phyloP scores from a whole-genome alignment of 1,140 invertebrate genomes.

The Bombus sylvicola region DNA sequence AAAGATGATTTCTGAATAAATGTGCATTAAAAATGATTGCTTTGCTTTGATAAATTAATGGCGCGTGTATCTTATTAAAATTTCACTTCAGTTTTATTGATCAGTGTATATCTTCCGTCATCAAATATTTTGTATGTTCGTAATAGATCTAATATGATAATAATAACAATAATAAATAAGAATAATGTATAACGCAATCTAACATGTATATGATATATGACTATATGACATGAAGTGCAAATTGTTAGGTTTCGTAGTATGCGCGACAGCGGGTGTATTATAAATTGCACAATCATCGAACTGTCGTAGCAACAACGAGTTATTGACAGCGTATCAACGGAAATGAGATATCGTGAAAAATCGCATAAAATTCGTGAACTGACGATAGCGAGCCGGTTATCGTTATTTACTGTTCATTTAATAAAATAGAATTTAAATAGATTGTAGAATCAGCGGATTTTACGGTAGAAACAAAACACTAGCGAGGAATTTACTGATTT shows the following conservation, averaged over 20 bases:
- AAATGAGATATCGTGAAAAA: constrained; percentile 1
- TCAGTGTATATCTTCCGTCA: neutral
- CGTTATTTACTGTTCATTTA: constrained; percentile 3
- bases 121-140: neutral
- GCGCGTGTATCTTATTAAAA: neutral
- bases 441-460: neutral
- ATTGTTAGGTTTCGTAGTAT: neutral
- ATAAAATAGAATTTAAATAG: neutral
- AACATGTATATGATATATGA: neutral
- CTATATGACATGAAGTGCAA: neutral
- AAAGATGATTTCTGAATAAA: neutral
- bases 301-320: neutral
- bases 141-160: no score
- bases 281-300: neutral
- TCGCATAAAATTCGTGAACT: neutral
- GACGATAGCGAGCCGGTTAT: neutral
- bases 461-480: neutral
- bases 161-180: no score
- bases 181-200: neutral
- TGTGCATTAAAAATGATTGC: no score
- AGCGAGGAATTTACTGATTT: neutral
- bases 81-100: neutral
- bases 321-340: neutral
- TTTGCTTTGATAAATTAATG: no score
- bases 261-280: neutral